Conservation (phyloP, 2,113 vertebrate genomes). For the Plotosus lineatus region DNA sequence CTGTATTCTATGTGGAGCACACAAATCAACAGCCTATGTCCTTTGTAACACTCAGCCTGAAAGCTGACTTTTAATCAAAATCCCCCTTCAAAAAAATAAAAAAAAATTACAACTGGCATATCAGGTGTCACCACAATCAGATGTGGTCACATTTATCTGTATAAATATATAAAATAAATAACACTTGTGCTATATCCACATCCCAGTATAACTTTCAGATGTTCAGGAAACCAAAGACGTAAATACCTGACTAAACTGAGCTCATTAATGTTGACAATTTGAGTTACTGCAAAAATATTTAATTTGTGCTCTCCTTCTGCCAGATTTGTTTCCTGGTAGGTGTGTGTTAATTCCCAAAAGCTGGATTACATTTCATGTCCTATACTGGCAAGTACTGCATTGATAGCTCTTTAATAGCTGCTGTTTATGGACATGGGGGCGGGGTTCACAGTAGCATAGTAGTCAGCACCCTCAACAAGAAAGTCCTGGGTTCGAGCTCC, state of each 20-base stretch:
- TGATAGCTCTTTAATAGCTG: not conserved
- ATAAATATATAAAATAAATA: no score
- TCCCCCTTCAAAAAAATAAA: no score
- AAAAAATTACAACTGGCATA: not conserved
- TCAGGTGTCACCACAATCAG: not conserved
- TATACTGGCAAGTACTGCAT: not conserved
- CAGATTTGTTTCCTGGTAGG: not conserved
- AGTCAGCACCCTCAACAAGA: no score
- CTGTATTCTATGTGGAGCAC: not conserved
- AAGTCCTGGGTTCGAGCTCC: no score
- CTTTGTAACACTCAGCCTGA: not conserved
- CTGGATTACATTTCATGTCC: not conserved
- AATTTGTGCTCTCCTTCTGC: not conserved
- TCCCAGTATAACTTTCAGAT: not conserved
- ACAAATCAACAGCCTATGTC: not conserved
- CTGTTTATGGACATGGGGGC: no score
- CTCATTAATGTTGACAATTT: not conserved
- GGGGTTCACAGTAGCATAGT: no score
- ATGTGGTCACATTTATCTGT: not conserved
- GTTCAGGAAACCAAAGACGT: not conserved
- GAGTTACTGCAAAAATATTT: no score
- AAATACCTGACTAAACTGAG: not conserved
- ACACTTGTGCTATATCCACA: not conserved
- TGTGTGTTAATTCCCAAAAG: not conserved
- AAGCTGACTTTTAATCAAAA: no score